Conservation (phyloP, 2,113 vertebrate species). For the Leptocoma aspasia region DNA sequence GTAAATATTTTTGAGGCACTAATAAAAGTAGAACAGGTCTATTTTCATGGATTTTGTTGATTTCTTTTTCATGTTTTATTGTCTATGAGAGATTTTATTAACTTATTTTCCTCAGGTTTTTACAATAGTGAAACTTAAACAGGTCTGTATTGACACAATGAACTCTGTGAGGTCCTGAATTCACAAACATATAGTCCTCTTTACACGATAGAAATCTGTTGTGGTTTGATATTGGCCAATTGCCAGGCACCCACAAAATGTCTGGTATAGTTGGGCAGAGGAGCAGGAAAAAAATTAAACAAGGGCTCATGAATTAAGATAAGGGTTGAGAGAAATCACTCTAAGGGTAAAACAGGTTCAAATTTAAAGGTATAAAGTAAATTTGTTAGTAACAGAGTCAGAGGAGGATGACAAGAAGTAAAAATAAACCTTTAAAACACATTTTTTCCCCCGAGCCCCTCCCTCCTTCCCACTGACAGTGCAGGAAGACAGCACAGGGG, state of each 20-base stretch:
- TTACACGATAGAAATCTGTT: not conserved
- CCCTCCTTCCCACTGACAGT: not conserved
- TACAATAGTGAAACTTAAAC: not conserved
- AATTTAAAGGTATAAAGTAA: not conserved
- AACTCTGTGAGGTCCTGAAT: not conserved
- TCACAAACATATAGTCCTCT: not conserved
- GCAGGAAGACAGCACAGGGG: not conserved
- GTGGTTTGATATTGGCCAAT: not conserved
- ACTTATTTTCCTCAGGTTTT: not conserved
- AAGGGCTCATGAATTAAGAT: too few relatives aligned
- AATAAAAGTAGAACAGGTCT: not conserved
- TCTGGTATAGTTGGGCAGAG: not conserved
- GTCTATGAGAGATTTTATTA: not conserved
- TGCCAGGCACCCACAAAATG: not conserved
- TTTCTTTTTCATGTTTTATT: not conserved
- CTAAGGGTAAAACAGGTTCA: not conserved
- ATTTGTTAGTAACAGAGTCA: not conserved
- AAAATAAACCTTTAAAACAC: not conserved
- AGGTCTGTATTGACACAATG: too few relatives aligned
- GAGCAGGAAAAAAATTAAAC: not conserved
- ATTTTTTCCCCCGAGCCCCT: not conserved
- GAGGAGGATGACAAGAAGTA: not conserved
- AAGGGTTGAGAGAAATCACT: not conserved
- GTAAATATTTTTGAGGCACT: not conserved
- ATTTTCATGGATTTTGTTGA: not conserved